phyloP scores from a whole-genome alignment of 2,797 vertebrate genomes.

The Hypotaenidia okinawae region DNA sequence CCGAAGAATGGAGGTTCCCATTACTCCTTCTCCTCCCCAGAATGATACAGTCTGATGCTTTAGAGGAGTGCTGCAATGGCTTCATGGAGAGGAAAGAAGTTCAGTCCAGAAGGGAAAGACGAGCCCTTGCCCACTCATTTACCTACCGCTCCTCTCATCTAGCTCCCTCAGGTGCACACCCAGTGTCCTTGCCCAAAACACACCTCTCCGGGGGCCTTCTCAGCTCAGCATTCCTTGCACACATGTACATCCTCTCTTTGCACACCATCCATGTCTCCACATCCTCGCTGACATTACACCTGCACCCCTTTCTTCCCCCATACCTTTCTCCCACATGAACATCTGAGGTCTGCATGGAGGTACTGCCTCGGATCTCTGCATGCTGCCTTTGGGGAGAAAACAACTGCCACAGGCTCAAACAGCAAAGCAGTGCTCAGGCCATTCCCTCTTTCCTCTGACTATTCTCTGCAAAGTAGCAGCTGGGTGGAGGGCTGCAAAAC shows the following conservation, averaged over 20 bases:
- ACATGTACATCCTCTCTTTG: no score
- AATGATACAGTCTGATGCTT: background rate
- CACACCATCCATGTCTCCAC: background rate
- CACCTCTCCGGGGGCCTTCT: background rate
- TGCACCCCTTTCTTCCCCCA: background rate
- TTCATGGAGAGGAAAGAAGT: background rate
- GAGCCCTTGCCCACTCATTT: background rate
- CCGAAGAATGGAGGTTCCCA: background rate
- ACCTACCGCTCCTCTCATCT: background rate
- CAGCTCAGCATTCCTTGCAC: background rate
- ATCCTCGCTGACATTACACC: background rate
- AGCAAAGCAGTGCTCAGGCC: background rate
- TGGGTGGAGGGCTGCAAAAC: background rate
- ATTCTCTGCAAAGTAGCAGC: background rate
- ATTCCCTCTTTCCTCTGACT: background rate
- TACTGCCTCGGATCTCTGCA: background rate
- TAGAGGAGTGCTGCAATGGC: background rate
- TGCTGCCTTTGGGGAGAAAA: background rate
- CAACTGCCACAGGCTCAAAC: background rate
- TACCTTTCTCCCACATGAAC: rapidly evolving
- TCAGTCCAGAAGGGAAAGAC: background rate
- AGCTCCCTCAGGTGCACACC: background rate
- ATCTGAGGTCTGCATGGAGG: background rate
- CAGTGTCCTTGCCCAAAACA: background rate
- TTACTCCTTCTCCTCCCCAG: background rate